Percentiles rank a stretch among this genome's conserved stretches.
phyloP scores from a whole-genome alignment of 2,888 invertebrate species.

The Sarcophaga carnaria region DNA sequence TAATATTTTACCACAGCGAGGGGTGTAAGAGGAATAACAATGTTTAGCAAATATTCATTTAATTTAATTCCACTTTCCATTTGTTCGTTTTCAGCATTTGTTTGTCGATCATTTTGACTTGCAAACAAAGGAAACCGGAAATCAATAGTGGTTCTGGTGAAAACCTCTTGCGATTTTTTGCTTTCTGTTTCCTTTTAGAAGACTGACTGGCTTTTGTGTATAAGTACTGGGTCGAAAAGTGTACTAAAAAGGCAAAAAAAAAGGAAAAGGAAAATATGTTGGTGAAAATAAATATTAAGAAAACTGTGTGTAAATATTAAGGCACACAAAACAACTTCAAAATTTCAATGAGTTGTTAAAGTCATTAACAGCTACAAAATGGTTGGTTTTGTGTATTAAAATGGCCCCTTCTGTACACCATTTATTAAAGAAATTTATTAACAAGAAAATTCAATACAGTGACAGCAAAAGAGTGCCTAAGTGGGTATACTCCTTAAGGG shows the following conservation, averaged over 20 bases:
- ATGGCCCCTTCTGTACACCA: neutral
- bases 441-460: neutral
- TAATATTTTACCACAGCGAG: neutral
- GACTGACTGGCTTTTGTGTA: neutral
- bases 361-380: neutral
- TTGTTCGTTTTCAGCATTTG: slow-evolving; percentile 20
- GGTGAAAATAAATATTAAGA: slow-evolving; percentile 6
- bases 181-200: neutral
- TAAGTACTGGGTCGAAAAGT: neutral
- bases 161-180: slow-evolving; percentile 32
- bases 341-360: slow-evolving; percentile 13
- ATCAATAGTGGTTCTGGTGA: slow-evolving; percentile 52
- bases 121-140: slow-evolving; percentile 53
- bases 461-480: neutral
- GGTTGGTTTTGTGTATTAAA: neutral
- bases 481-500: no score
- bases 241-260: neutral
- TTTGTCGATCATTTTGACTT: slow-evolving; percentile 32
- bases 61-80: slow-evolving; percentile 26
- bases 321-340: neutral
- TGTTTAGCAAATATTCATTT: slow-evolving; percentile 5
- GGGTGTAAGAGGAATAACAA: neutral
- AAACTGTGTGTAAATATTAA: slow-evolving; percentile 2
- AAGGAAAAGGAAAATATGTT: neutral
- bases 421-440: neutral